Conservation (phyloP, 64 coral and sea anemone species). For the Orbicella faveolata region DNA sequence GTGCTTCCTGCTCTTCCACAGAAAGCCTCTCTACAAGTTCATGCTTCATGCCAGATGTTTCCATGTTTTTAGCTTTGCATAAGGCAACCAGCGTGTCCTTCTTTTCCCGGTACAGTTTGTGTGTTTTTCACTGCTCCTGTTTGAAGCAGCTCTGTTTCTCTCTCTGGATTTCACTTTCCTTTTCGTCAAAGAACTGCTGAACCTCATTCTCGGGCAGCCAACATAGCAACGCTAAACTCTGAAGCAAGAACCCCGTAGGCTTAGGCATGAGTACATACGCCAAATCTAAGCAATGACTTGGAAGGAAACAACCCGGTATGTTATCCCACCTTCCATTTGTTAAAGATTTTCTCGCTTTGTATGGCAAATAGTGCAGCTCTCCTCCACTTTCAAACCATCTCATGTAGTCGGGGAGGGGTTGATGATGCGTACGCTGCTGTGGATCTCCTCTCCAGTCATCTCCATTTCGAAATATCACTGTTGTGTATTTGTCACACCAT, state of each 20-base stretch:
- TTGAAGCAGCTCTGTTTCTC: neutral
- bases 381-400: constrained; percentile 54
- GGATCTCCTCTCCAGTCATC: constrained; percentile 1
- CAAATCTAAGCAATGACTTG: constrained; percentile 47
- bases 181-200: constrained; percentile 38
- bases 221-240: constrained; percentile 28
- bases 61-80: neutral
- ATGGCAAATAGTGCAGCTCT: constrained; percentile 63
- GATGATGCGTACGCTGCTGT: constrained; percentile 37
- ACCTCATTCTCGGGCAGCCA: constrained; percentile 44
- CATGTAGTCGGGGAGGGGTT: constrained; percentile 57
- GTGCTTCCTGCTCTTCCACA: neutral
- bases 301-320: constrained; percentile 42
- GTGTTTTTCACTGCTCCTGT: constrained; percentile 34
- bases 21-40: constrained; percentile 35
- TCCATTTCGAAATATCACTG: constrained; percentile 45
- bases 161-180: constrained; percentile 26
- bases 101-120: constrained; percentile 25
- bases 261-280: constrained; percentile 50
- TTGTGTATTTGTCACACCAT: constrained; percentile 68
- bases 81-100: constrained; percentile 9
- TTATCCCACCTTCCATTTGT: constrained; percentile 32
- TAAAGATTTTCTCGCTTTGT: constrained; percentile 31
- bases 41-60: neutral
- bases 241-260: constrained; percentile 7